Evolutionary conservation across 2,888 invertebrate species (phyloP), one percentile per base, ranked within the genome.

Genomic region (Chelonus formosanus): DNA sequence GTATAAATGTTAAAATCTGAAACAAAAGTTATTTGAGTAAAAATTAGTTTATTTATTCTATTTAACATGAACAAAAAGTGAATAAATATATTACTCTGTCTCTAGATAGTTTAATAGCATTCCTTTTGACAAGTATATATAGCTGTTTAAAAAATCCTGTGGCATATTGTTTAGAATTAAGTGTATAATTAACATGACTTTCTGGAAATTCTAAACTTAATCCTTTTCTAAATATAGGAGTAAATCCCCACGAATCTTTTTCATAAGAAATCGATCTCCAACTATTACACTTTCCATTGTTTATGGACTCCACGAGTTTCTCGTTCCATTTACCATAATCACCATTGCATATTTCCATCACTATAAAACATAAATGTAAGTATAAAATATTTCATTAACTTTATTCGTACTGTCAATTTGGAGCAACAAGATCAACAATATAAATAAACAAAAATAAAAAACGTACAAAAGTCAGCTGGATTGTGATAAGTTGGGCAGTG

Each of bases 401-500:
- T 20, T 20, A 20, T 20, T 20, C 2, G 20, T 20, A 20, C 20
- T 20, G 20, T 20, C 20, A 20, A 20, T 20, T 20, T 2, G 2
- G 20, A 20, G 20, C 20, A 20, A 1, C 20, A 20, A 1, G 20
- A 20, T 20, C 20, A n/a, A 8, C 20, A n/a, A 8, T 3, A 35
- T 7, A 5, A 63, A 45, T 47, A 35, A 10, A 35, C 10, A 8
- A 3, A 35, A 40, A 6, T 55, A 36, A 55, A 4, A 67, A 74
- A 87, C 90, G 90, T 85, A 95, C 95, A 87, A 85, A 91, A 96
- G 84, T 96, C 96, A 10, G 95, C 93, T 48, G 96, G 95, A 85
- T 96, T 96, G 83, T 97, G 95, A 78, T 93, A 94, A 10, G 91
- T 89, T 0, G 96, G 97, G 83, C 97, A 97, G 36, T 87, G 85